phyloP scores from a whole-genome alignment of 2,113 vertebrate genomes.

The Tychaedon coryphoeus region DNA sequence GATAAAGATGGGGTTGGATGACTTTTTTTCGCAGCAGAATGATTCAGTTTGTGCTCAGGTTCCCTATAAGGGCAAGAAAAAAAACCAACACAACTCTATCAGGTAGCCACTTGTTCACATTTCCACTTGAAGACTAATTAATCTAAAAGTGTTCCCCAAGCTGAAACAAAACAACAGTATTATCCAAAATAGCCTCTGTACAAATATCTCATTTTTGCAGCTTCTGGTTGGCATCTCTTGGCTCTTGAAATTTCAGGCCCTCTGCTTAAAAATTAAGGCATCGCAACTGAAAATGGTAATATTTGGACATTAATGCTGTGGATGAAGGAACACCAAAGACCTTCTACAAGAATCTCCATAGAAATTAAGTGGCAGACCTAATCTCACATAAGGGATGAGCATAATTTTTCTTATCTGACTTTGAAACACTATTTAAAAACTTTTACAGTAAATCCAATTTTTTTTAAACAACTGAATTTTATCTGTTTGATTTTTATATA shows the following conservation, averaged over 20 bases:
- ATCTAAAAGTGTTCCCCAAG: conserved; percentile 57
- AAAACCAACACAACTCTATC: conserved; percentile 44
- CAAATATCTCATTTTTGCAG: conserved; percentile 47
- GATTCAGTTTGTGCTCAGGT: conserved; percentile 93
- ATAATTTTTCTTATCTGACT: not conserved
- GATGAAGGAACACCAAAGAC: conserved; percentile 87
- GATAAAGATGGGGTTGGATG: conserved; percentile 65
- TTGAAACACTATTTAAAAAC: not conserved
- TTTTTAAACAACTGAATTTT: not conserved
- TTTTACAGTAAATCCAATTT: not conserved
- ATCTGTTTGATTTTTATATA: not conserved
- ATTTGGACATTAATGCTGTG: conserved; percentile 83
- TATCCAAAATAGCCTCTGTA: conserved; percentile 57
- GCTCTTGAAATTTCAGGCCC: conserved; percentile 76
- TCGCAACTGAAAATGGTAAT: conserved; percentile 84
- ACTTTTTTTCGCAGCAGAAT: conserved; percentile 86
- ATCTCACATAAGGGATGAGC: not conserved
- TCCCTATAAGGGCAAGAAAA: conserved; percentile 77
- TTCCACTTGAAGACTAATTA: conserved; percentile 63
- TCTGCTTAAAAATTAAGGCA: conserved; percentile 88
- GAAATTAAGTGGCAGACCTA: conserved; percentile 39
- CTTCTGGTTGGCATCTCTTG: conserved; percentile 45
- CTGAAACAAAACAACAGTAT: conserved; percentile 58
- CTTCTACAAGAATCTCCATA: conserved; percentile 68
- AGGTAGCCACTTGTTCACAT: conserved; percentile 64